phyloP scores from a whole-genome alignment of 1,140 invertebrate species.

The Mya arenaria region DNA sequence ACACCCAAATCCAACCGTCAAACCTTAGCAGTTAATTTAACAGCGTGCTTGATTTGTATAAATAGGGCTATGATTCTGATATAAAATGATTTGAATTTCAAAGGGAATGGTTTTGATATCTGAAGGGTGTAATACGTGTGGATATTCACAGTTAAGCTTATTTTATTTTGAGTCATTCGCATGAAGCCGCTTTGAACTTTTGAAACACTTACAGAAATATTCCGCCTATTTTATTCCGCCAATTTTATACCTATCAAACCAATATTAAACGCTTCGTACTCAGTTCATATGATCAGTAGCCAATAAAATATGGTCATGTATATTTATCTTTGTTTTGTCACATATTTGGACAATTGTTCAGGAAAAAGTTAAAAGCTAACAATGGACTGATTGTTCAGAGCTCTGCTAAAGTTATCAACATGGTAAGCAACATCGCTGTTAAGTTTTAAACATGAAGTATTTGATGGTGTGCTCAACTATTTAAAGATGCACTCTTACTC shows the following conservation, averaged over 20 bases:
- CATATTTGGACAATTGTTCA: background rate
- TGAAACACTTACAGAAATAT: background rate
- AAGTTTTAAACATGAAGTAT: no score
- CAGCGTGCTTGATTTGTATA: slow-evolving; percentile 33
- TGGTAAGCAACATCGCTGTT: no score
- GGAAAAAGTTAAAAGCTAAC: background rate
- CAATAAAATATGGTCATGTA: background rate
- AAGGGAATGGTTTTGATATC: slow-evolving; percentile 17
- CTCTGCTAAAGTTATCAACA: no score
- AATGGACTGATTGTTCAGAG: no score
- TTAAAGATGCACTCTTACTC: no score
- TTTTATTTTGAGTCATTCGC: slow-evolving; percentile 22
- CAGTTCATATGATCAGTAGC: background rate
- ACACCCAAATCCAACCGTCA: background rate
- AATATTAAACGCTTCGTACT: no score
- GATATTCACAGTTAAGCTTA: background rate
- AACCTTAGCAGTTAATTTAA: slow-evolving; percentile 31
- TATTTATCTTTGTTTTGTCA: background rate
- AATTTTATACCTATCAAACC: no score
- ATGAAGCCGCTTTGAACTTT: slow-evolving; percentile 14
- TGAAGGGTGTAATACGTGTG: slow-evolving; percentile 14
- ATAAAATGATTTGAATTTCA: slow-evolving; percentile 48
- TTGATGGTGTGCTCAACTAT: no score
- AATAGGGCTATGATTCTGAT: slow-evolving; percentile 49
- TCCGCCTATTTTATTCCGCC: no score